Evolutionary conservation across 1,140 invertebrate genomes (phyloP), one percentile per base, ranked within the genome.

Genomic region (Temnothorax curvispinosus): DNA sequence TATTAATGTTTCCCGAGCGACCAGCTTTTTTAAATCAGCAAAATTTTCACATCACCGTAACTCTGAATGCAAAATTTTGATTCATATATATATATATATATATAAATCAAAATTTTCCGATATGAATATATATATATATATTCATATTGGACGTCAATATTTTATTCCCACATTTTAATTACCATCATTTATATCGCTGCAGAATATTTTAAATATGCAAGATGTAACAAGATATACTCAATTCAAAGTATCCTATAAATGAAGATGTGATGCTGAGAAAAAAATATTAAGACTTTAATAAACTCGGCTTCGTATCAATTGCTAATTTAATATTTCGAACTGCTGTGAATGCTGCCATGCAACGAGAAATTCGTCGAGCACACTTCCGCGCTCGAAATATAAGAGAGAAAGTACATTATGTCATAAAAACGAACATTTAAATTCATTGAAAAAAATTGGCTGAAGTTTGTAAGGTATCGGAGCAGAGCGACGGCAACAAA

Each of bases 361-460:
- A 11, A 27, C 7, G n/a, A 27, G 41, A 44, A 35, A 32, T 54
- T 11, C n/a, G 7, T 18, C 13, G 8, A 11, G 18, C 15, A 62
- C 8, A 27, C 27, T 78, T 50, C 18, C 9, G 11, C 9, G 44
- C 2, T 21, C 44, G 60, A 65, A 27, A 78, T 50, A 64, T 47
- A 65, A 64, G 32, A 78, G 41, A 1, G 5, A n/a, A 71, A 71
- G 9, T n/a, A 27, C 62, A 54, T 27, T 52, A 8, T 8, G 38
- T 78, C 35, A 27, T 21, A 56, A 60, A 82, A 75, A 58, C 54
- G 32, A 62, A 44, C 27, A 62, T 75, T 84, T 84, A 75, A 75
- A 81, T 71, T 27, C 5, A 18, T 44, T 67, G 38, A 21, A n/a
- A 52, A 81, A 81, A 81, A 84, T 75, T 75, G 44, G 41, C 54